Percentiles rank a stretch among this genome's conserved stretches.
Evolutionary conservation across 37 sponge, comb jelly and placozoan species (phyloP).

Genomic region (Hexactinellida sp.): DNA sequence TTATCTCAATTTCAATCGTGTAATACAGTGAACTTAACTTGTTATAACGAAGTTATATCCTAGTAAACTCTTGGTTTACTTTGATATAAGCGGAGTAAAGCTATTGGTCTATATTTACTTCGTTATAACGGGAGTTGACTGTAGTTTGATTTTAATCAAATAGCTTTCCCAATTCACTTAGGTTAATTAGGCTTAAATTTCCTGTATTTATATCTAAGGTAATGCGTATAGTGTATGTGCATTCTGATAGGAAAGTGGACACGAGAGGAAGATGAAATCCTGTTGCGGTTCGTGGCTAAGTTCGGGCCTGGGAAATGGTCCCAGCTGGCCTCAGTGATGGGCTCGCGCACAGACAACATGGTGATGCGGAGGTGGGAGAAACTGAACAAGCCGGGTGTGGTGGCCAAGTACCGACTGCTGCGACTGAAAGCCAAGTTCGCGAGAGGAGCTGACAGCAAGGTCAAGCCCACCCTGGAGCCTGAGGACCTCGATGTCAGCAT

Average conservation of each 20-base stretch:
- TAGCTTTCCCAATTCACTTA: background rate
- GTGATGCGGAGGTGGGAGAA: constrained; percentile 7
- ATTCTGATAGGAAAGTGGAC: background rate
- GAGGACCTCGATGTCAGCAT: background rate
- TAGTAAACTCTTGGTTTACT: too few species aligned
- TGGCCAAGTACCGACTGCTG: background rate
- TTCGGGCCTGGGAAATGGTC: constrained; percentile 12
- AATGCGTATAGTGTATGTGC: background rate
- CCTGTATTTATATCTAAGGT: background rate
- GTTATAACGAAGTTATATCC: too few species aligned
- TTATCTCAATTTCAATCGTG: too few species aligned
- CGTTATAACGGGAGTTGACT: too few species aligned
- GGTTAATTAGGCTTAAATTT: background rate
- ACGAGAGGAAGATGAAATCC: constrained; percentile 12
- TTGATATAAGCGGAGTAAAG: too few species aligned
- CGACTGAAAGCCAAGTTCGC: constrained; percentile 1
- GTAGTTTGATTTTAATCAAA: too few species aligned
- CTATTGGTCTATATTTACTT: too few species aligned
- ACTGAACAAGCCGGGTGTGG: constrained; percentile 12
- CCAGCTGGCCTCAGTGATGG: constrained; percentile 10
- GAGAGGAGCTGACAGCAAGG: background rate
- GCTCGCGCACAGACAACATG: constrained; percentile 4
- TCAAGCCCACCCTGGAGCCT: background rate
- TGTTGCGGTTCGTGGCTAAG: background rate
- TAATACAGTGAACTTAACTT: too few species aligned